Percentiles rank a stretch among this genome's conserved stretches.
phyloP scores from a whole-genome alignment of 2,797 vertebrate genomes.

The Myiotriccus ornatus region DNA sequence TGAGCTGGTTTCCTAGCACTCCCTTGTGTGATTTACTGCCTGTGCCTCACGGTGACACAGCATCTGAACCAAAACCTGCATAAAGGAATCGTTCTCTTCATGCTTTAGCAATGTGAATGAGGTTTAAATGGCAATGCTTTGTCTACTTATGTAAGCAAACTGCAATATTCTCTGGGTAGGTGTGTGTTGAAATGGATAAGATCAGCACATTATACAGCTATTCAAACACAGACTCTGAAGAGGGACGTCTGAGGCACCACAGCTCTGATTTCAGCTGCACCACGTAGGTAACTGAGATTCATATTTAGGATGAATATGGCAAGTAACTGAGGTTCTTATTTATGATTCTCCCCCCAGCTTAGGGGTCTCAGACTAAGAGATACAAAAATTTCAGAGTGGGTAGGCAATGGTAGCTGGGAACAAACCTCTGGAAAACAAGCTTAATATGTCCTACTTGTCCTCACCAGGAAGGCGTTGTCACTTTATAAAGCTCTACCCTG shows the following conservation, averaged over 20 bases:
- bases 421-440: not conserved
- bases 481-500: not conserved
- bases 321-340: not conserved
- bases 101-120: not conserved
- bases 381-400: not conserved
- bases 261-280: not conserved
- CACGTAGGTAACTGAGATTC: not conserved
- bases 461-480: not conserved
- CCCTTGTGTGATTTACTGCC: not conserved
- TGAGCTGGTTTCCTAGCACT: not conserved
- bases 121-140: not conserved
- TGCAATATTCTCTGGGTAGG: not conserved
- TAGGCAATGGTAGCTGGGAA: not conserved
- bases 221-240: not conserved
- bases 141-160: not conserved
- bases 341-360: not conserved
- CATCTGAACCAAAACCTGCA: not conserved
- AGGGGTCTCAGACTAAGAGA: not conserved
- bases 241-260: not conserved
- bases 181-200: not conserved
- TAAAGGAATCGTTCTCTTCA: not conserved
- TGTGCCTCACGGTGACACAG: not conserved
- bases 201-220: not conserved
- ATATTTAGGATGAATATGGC: not conserved
- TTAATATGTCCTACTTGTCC: not conserved